Evolutionary conservation across 2,797 vertebrate species (phyloP).

Genomic region (Clarias fuscus): DNA sequence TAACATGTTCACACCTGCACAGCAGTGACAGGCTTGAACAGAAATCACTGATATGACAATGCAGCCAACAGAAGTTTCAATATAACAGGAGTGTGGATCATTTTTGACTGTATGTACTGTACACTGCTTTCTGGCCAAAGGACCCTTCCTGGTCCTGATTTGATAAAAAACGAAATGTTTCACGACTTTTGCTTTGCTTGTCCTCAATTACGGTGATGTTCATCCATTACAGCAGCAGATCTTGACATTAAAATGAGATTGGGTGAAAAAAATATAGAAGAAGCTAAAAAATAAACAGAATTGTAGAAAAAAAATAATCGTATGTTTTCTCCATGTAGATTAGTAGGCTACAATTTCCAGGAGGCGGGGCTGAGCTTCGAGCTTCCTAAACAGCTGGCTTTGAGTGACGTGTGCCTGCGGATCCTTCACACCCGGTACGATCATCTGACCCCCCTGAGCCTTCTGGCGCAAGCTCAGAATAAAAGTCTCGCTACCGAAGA

Average conservation of each 20-base stretch:
- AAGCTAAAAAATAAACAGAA: background rate
- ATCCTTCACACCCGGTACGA: constrained; percentile 86
- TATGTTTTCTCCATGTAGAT: constrained; percentile 66
- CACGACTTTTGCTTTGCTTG: background rate
- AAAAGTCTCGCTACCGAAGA: constrained; percentile 28
- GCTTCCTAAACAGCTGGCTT: constrained; percentile 80
- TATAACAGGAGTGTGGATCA: no score
- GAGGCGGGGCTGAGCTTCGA: constrained; percentile 75
- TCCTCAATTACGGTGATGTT: background rate
- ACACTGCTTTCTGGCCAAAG: no score
- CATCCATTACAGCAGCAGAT: background rate
- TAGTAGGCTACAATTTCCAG: constrained; percentile 75
- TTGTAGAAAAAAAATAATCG: background rate
- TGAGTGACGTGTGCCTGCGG: constrained; percentile 75
- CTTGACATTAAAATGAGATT: background rate
- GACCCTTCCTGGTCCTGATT: no score
- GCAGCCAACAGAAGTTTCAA: no score
- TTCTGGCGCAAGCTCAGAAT: constrained; percentile 37
- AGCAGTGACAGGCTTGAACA: no score
- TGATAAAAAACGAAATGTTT: background rate
- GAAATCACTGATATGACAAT: no score
- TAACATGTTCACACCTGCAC: no score
- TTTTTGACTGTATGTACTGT: no score
- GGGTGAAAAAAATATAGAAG: background rate
- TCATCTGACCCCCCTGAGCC: constrained; percentile 75